Evolutionary conservation across 2,797 vertebrate species (phyloP).

Genomic region (Gallinago solitaria): DNA sequence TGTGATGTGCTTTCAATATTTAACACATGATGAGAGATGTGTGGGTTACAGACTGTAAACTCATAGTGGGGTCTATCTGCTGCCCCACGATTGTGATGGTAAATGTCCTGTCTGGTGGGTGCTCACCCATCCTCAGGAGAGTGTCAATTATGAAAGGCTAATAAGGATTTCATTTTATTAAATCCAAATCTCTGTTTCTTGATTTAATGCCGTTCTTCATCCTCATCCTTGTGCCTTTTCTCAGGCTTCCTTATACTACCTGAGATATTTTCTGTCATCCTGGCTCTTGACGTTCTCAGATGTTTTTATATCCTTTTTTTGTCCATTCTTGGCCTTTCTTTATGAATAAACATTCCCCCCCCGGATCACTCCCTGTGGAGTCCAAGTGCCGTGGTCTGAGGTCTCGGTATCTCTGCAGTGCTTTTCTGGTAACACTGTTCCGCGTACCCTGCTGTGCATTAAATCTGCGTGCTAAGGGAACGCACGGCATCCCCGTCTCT

Average conservation of each 20-base stretch:
- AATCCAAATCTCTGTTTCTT: background rate
- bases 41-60: background rate
- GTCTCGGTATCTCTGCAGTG: accelerated
- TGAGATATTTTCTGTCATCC: background rate
- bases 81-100: background rate
- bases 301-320: background rate
- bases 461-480: background rate
- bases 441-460: background rate
- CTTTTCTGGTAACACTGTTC: accelerated
- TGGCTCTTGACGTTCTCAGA: background rate
- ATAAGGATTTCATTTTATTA: background rate
- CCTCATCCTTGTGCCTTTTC: background rate
- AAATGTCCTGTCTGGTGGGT: background rate
- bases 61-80: background rate
- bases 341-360: accelerated
- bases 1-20: background rate
- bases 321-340: background rate
- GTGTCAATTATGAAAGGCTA: background rate
- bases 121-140: background rate
- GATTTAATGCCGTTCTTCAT: background rate
- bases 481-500: accelerated
- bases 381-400: background rate
- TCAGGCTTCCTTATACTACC: background rate
- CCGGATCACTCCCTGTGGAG: accelerated
- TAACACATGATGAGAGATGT: background rate